Evolutionary conservation across 2,888 invertebrate species (phyloP).

Genomic region (Drosophila yooni): DNA sequence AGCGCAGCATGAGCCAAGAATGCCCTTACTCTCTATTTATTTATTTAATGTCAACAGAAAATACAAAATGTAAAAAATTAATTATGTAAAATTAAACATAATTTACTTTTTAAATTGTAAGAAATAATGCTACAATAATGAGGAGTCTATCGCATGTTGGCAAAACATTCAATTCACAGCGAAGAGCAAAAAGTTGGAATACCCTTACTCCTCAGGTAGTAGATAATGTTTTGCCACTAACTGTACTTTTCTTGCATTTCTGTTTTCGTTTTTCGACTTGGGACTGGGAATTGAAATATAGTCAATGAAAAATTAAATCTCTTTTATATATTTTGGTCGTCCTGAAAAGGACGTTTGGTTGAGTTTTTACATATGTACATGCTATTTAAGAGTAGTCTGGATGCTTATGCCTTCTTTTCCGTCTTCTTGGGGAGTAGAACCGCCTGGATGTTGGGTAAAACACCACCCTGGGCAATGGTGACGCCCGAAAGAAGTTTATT

Average conservation of each 20-base stretch:
- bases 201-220: not conserved
- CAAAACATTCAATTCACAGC: not conserved
- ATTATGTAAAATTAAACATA: not conserved
- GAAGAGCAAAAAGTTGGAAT: not conserved
- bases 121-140: not conserved
- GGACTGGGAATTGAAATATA: not conserved
- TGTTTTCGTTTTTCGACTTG: not conserved
- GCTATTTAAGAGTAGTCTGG: not conserved
- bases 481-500: slow-evolving; percentile 88
- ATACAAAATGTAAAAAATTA: not conserved
- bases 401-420: slow-evolving; percentile 6
- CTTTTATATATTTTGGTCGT: slow-evolving; percentile 14
- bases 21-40: not conserved
- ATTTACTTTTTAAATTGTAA: not conserved
- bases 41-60: not conserved
- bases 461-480: slow-evolving; percentile 90
- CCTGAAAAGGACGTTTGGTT: slow-evolving; percentile 14
- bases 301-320: not conserved
- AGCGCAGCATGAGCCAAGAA: not conserved
- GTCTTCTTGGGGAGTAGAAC: slow-evolving; percentile 89
- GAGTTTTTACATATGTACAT: not conserved
- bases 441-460: slow-evolving; percentile 92
- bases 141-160: not conserved
- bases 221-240: not conserved
- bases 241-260: not conserved